Base-by-base conservation (phyloP, 2,888 invertebrate genomes). In the Himalopsyche kuldschensis region DNA sequence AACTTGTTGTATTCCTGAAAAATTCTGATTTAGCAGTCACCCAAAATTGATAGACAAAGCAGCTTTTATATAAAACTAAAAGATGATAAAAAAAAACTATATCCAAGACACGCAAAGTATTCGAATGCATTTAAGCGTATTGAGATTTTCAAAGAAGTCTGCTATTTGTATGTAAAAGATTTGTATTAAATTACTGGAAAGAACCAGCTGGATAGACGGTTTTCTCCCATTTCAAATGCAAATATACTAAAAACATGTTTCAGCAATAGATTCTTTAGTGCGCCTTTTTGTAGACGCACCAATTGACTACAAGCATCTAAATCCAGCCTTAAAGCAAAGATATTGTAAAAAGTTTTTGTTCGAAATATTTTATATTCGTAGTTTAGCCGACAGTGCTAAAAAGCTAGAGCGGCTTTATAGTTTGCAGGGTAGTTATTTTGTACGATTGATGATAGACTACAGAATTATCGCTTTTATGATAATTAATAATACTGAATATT, bases 111-210 rank as follows among this genome's bases (percentile, higher is more conserved):
- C 20, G 69, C 15, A 69, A 30, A 69, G 46, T 27, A 41, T 47
- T 41, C 27, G 47, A 47, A 78, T 78, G 78, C 78, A 78, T 78
- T 78, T 78, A 78, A 78, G 27, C 78, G 47, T 46, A 78, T 78
- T 46, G 80, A 75, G 69, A 83, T 76, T 80, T 80, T 76, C 83
- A 83, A 83, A 84, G 81, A 75, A 79, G 78, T 78, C 63, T 31
- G 41, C 78, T 47, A 84, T 84, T 84, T 84, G 75, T 75, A 81
- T 84, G 30, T 78, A 81, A 84, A 80, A 84, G 55, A 78, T 69
- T 69, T 69, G 69, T 69, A 69, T 69, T 69, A 69, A 69, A 80
- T 80, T 80, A 75, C 80, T 46, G 30, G 48, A 63, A 46, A 27
- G 41, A 30, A 20, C 80, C 63, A 8, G 63, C 69, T 31, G 31